A percentile compares a stretch with the other conserved stretches of the same genome.
phyloP scores from a whole-genome alignment of 2,888 invertebrate genomes.

The Anthrax anthrax region DNA sequence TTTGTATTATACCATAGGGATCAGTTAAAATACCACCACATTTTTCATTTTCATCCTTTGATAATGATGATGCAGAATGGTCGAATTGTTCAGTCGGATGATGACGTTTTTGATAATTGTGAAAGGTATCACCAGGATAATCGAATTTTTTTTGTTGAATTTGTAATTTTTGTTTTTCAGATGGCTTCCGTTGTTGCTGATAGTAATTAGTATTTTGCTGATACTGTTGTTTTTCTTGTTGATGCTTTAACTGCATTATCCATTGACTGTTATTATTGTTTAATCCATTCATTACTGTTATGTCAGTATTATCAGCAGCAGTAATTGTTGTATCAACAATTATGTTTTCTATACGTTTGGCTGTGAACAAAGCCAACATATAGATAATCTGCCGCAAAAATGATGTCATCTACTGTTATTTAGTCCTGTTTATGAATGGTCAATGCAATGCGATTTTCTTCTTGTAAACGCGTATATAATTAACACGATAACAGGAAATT shows the following conservation, averaged over 20 bases:
- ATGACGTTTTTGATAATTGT: constrained; percentile 3
- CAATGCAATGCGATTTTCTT: constrained; percentile 3
- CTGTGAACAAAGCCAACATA: constrained; percentile 17
- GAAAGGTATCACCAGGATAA: not conserved
- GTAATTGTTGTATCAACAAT: constrained; percentile 8
- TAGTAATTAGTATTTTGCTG: not conserved
- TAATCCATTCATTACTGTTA: constrained; percentile 9
- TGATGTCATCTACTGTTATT: constrained; percentile 20
- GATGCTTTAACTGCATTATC: constrained; percentile 10
- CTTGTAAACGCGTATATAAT: no score
- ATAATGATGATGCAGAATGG: not conserved
- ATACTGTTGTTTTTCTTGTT: constrained; percentile 2
- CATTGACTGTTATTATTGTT: not conserved
- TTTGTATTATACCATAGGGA: constrained; percentile 57
- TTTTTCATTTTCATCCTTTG: constrained; percentile 14
- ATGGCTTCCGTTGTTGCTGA: not conserved
- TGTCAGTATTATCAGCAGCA: not conserved
- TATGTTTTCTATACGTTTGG: constrained; percentile 13
- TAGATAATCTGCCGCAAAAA: constrained; percentile 13
- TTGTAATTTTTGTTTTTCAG: not conserved
- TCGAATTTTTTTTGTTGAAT: not conserved
- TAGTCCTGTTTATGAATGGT: constrained; percentile 5
- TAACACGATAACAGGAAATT: no score
- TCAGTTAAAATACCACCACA: constrained; percentile 55
- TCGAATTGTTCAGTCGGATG: constrained; percentile 7